phyloP scores from a whole-genome alignment of 2,797 vertebrate species.

The Acrossocheilus fasciatus region DNA sequence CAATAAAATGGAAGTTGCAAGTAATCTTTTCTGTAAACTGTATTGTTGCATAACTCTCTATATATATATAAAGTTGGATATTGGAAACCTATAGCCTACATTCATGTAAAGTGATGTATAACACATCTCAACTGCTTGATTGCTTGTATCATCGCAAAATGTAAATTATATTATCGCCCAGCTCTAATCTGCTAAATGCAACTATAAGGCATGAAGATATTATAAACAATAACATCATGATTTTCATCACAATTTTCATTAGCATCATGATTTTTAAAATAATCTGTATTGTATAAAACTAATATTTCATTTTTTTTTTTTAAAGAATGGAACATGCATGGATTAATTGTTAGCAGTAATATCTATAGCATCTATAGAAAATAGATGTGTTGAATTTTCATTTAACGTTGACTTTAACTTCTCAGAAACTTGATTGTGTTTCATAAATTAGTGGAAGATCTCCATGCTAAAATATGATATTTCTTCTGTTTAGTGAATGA shows the following conservation, averaged over 20 bases:
- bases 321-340: neutral
- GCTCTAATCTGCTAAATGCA: neutral
- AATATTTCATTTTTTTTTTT: neutral
- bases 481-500: slow-evolving; percentile 66
- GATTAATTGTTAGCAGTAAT: neutral
- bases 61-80: neutral
- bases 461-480: neutral
- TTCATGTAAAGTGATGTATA: neutral
- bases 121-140: neutral
- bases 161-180: neutral
- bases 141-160: neutral
- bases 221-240: neutral
- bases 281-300: neutral
- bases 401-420: neutral
- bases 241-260: no score
- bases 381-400: neutral
- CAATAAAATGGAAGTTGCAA: neutral
- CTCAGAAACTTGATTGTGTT: neutral
- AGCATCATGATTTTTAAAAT: no score
- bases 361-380: neutral
- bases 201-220: neutral
- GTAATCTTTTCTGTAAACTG: neutral
- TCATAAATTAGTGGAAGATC: neutral
- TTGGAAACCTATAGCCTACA: no score
- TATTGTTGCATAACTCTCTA: neutral